Evolutionary conservation across 2,113 vertebrate genomes (phyloP), one percentile per base, ranked within the genome.

Genomic region (Leuciscus idus): DNA sequence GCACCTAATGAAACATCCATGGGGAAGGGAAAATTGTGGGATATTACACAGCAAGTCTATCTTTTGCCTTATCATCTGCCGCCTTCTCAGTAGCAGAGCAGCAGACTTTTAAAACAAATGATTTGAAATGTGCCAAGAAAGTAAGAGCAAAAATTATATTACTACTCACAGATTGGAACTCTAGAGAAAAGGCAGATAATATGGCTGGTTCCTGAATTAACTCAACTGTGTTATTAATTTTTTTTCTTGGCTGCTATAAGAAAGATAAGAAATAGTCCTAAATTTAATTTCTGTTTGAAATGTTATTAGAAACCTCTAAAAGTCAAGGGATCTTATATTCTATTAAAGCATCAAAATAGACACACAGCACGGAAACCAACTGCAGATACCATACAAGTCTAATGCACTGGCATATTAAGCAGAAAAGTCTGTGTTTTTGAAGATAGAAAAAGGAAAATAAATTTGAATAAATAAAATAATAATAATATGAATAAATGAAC

Each of bases 311-410:
- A 77, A 55, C 4, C 26, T 52, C 26, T 30, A 52, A 62, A 8
- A 30, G 13, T n/a, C 50, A 68, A 19, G n/a, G 57, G 28, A 48
- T 46, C 33, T 85, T 72, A 30, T 57, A 59, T 43, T 73, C 1
- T 48, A 64, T 21, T 30, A 46, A 11, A 81, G 36, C 84, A 86
- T 95, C 94, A 95, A 91, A 94, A 92, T 92, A 92, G 55, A 91
- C 55, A 93, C 91, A 94, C 93, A 94, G 95, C 96, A 95, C 92
- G 93, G 94, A 93, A 95, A 88, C 95, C 96, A 97, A 96, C 97
- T 96, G 96, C 95, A 97, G 96, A 97, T 97, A 97, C 96, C 97
- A 94, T 85, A 62, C 91, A 91, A 90, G 68, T 93, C 95, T 94
- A 95, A 95, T 92, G 96, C 94, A 91, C 85, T 89, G 89, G 62